Evolutionary conservation across 2,113 vertebrate genomes (phyloP).

Genomic region (Calyptommatus sinebrachiatus): DNA sequence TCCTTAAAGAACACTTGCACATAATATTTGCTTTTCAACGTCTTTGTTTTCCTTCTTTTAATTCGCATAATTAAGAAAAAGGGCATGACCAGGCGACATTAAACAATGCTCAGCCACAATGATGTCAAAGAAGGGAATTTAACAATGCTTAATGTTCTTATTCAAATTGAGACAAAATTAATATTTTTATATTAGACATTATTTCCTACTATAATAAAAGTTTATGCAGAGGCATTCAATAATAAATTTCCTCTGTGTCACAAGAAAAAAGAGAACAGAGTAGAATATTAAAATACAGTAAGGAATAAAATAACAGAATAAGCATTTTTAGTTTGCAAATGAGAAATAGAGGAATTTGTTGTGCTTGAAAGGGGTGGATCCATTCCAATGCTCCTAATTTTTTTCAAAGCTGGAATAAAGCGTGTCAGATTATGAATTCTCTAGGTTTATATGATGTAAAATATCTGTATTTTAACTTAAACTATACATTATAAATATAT

Average conservation of each 20-base stretch:
- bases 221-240: not conserved
- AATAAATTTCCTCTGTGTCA: not conserved
- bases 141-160: not conserved
- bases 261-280: not conserved
- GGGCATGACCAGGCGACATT: not conserved
- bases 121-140: not conserved
- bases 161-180: not conserved
- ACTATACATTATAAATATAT: too few relatives aligned
- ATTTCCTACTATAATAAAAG: not conserved
- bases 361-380: too few relatives aligned
- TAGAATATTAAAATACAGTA: not conserved
- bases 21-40: conserved; percentile 62
- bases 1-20: conserved; percentile 39
- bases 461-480: too few relatives aligned
- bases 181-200: not conserved
- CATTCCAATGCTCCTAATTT: too few relatives aligned
- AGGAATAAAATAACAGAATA: not conserved
- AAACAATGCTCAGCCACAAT: not conserved
- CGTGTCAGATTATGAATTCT: not conserved
- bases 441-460: too few relatives aligned
- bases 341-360: too few relatives aligned
- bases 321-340: not conserved
- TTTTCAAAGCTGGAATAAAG: too few relatives aligned
- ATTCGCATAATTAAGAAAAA: not conserved
- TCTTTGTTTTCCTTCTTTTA: conserved; percentile 18